Evolutionary conservation across 2,797 vertebrate species (phyloP), one percentile per base, ranked within the genome.

Genomic region (Tragelaphus oryx): DNA sequence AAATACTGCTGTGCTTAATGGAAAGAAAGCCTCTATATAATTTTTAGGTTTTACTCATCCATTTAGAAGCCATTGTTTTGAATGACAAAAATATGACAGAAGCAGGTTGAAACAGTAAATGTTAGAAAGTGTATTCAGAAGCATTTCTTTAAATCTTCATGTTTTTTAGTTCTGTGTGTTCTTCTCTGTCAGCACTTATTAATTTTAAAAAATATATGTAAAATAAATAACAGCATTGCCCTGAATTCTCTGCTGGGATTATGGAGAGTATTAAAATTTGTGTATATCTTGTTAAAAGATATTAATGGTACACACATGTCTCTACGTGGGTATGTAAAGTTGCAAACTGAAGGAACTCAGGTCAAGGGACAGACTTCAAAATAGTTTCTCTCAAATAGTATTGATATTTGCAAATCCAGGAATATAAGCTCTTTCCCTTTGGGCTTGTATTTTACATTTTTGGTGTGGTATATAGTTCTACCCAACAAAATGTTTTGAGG

Each of bases 161-260:
- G 87, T 96, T 97, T 98, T 98, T 97, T 92, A 85, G 95, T 97
- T 82, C 50, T 95, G 33, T 95, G 80, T 96, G 97, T 93, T 76
- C 59, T 96, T 96, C 95, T 98, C 95, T 97, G 89, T 96, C 98
- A 65, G 81, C 97, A 76, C 97, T 97, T 97, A 84, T 97, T 98
- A 74, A 93, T 91, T 44, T 86, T 54, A 76, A 87, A 97, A 0
- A 22, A 78, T 68, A 95, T 86, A 78, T 0, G 0, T 96, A 46
- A 90, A 95, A 90, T 88, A 95, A 97, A 50, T 78, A 76, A 26
- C 10, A 85, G 55, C 20, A 79, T 83, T 86, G n/a, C 46, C 60
- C 17, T 86, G n/a, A 91, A 60, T 96, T 94, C n/a, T 88, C 18
- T 30, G 46, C 24, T 41, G 18, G n/a, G 41, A 37, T 95, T 79